Evolutionary conservation across 2,888 invertebrate species (phyloP).

Genomic region (Metalampra italica): DNA sequence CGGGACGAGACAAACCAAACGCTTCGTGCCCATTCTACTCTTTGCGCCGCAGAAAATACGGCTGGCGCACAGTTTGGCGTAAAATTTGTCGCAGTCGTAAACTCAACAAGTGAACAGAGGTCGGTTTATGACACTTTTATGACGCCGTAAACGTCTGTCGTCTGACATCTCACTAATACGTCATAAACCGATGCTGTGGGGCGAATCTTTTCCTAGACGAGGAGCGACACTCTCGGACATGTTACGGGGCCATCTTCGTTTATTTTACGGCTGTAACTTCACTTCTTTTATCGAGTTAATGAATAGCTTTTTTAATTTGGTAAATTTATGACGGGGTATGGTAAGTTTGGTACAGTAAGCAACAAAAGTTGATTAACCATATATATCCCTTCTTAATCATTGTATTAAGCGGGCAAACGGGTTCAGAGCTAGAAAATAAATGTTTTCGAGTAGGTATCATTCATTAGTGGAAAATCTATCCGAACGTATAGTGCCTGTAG

Average conservation of each 20-base stretch:
- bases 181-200: slow-evolving; percentile 39
- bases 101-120: slow-evolving; percentile 60
- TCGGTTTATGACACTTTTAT: slow-evolving; percentile 35
- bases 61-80: slow-evolving; percentile 24
- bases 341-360: too few relatives aligned
- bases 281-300: slow-evolving; percentile 11
- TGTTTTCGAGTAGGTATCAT: too few relatives aligned
- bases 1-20: slow-evolving; percentile 7
- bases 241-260: background rate
- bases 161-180: slow-evolving; percentile 59
- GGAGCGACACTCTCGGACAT: slow-evolving; percentile 9
- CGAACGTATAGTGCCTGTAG: too few relatives aligned
- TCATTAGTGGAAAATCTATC: too few relatives aligned
- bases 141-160: slow-evolving; percentile 51
- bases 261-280: background rate
- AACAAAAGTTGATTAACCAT: too few relatives aligned
- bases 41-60: slow-evolving; percentile 18
- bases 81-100: slow-evolving; percentile 39
- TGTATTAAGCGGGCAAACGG: too few relatives aligned
- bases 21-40: slow-evolving; percentile 13
- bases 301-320: slow-evolving; percentile 11
- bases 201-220: slow-evolving; percentile 26
- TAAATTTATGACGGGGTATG: too few relatives aligned
- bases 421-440: too few relatives aligned
- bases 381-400: too few relatives aligned